Evolutionary conservation across 2,113 vertebrate genomes (phyloP).

Genomic region (Tychaedon coryphoeus): DNA sequence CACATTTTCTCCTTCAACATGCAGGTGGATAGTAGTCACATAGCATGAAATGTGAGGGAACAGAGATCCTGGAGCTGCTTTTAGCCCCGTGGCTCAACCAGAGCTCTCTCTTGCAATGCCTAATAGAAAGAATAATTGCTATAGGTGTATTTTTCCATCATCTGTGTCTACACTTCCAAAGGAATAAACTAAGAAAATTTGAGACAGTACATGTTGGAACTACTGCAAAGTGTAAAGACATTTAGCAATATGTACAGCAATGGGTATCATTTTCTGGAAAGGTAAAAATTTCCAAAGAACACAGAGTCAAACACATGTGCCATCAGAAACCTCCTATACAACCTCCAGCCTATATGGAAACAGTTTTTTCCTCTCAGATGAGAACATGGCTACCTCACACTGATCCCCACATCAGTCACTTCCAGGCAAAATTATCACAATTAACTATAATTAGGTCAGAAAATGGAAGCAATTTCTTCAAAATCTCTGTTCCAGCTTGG

Average conservation of each 20-base stretch:
- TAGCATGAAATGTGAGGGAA: neutral
- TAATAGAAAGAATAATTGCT: neutral
- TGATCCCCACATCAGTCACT: neutral
- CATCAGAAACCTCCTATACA: neutral
- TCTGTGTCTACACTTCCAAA: neutral
- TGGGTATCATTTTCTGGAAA: neutral
- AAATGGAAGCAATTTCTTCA: conserved; percentile 5
- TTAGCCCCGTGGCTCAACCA: neutral
- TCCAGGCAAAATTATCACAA: neutral
- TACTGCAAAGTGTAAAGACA: neutral
- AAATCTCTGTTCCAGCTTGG: neutral
- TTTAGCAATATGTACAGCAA: neutral
- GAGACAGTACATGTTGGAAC: neutral
- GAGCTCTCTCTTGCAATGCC: neutral
- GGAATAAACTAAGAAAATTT: neutral
- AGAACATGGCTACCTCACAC: neutral
- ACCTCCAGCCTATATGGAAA: neutral
- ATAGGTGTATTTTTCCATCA: neutral
- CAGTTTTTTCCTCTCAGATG: neutral
- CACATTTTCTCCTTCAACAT: neutral
- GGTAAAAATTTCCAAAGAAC: neutral
- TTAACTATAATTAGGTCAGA: conserved; percentile 36
- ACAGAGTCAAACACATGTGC: neutral
- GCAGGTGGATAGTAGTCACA: accelerated
- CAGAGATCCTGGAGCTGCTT: neutral